A percentile compares a stretch with the other conserved stretches of the same genome.
These are phyloP conservation scores for Pogonus chalceus DNA, from an alignment of 1,140 invertebrate genomes.

Conservation along the genomic window DNA sequence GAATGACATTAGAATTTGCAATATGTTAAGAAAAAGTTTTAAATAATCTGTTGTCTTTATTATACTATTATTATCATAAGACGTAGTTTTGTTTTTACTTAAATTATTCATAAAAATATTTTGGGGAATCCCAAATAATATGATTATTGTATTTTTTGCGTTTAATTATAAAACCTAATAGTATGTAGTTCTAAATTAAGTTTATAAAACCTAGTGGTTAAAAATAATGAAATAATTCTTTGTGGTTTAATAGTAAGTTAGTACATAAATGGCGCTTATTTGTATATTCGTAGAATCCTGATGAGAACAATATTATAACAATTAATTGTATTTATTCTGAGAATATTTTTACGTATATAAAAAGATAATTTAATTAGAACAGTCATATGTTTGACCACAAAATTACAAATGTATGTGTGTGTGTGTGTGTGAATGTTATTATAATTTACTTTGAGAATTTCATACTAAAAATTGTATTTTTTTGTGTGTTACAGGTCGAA, in stretches of 20 bases:
- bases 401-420: not conserved
- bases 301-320: not conserved
- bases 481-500: constrained; percentile 38
- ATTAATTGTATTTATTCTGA: not conserved
- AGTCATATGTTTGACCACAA: constrained; percentile 4
- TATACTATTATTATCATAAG: too few species aligned
- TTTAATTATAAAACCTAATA: too few species aligned
- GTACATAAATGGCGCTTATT: constrained; percentile 4
- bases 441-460: not conserved
- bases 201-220: too few species aligned
- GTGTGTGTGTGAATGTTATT: not conserved
- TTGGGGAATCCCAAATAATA: too few species aligned
- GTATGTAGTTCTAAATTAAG: too few species aligned
- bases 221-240: constrained; percentile 4
- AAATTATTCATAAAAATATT: too few species aligned
- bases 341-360: not conserved
- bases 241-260: not conserved
- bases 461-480: not conserved
- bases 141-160: too few species aligned
- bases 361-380: not conserved
- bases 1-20: too few species aligned
- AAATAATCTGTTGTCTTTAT: too few species aligned
- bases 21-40: too few species aligned
- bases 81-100: too few species aligned
- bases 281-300: not conserved